phyloP scores from a whole-genome alignment of 2,113 vertebrate species.

The Nothobranchius furzeri region DNA sequence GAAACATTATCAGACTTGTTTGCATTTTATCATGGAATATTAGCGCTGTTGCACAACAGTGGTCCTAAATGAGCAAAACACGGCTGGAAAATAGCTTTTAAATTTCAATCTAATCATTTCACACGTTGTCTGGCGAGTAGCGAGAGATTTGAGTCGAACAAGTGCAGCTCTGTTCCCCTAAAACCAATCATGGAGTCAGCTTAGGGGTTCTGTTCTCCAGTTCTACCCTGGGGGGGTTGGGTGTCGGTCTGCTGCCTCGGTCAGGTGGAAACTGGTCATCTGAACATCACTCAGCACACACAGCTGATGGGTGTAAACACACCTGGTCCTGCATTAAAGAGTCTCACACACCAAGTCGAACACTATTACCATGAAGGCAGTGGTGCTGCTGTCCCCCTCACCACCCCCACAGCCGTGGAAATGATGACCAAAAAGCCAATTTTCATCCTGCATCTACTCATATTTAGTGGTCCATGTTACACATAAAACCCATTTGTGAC shows the following conservation, averaged over 20 bases:
- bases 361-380: conserved; percentile 39
- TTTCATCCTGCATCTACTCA: conserved; percentile 53
- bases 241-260: too few species aligned
- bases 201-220: too few species aligned
- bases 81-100: conserved; percentile 59
- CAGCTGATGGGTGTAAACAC: conserved; percentile 2
- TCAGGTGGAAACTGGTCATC: conserved; percentile 1
- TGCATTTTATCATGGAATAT: conserved; percentile 56
- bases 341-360: conserved; percentile 26
- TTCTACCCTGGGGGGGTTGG: too few species aligned
- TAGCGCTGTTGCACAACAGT: conserved; percentile 56
- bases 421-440: conserved; percentile 50
- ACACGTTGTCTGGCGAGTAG: conserved; percentile 33
- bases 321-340: conserved; percentile 21
- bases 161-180: too few species aligned
- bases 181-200: too few species aligned
- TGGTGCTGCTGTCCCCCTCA: conserved; percentile 8
- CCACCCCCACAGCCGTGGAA: conserved; percentile 12
- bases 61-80: conserved; percentile 63
- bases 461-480: conserved; percentile 32
- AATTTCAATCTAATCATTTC: conserved; percentile 67
- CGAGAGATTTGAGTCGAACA: neutral
- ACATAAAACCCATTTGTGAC: conserved; percentile 50
- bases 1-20: conserved; percentile 64
- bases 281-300: conserved; percentile 3